A percentile compares a stretch with the other conserved stretches of the same genome.
phyloP scores from a whole-genome alignment of 2,113 vertebrate species.

The Sapajus apella region DNA sequence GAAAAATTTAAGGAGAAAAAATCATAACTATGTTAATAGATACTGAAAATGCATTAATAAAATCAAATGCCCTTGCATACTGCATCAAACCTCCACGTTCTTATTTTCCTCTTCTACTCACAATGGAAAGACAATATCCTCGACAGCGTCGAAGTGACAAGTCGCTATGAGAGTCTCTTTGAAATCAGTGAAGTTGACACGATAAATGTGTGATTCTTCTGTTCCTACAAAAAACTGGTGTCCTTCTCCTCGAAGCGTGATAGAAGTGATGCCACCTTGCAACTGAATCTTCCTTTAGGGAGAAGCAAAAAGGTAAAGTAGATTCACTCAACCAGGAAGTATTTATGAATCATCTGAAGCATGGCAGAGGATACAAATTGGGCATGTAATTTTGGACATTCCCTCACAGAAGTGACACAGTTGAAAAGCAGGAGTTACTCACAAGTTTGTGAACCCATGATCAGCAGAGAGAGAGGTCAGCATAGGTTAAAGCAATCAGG shows the following conservation, averaged over 20 bases:
- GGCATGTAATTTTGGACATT: not conserved
- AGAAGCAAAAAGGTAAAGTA: constrained; percentile 41
- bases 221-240: constrained; percentile 91
- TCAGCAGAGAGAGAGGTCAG: not conserved
- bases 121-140: constrained; percentile 88
- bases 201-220: constrained; percentile 87
- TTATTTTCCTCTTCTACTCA: constrained; percentile 81
- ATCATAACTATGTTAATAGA: not conserved
- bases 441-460: not conserved
- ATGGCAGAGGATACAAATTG: not conserved
- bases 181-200: constrained; percentile 85
- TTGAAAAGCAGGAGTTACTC: not conserved
- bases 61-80: not conserved
- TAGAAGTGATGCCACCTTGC: constrained; percentile 89
- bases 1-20: not conserved
- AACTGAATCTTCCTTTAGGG: constrained; percentile 87
- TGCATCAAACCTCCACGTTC: not conserved
- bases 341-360: not conserved
- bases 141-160: constrained; percentile 87
- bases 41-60: not conserved
- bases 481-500: not conserved
- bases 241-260: constrained; percentile 86
- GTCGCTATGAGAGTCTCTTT: constrained; percentile 88
- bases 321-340: not conserved
- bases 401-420: not conserved